Percentiles rank a stretch among this genome's conserved stretches.
phyloP scores from a whole-genome alignment of 2,888 invertebrate genomes.

The Periphyllus acericola region DNA sequence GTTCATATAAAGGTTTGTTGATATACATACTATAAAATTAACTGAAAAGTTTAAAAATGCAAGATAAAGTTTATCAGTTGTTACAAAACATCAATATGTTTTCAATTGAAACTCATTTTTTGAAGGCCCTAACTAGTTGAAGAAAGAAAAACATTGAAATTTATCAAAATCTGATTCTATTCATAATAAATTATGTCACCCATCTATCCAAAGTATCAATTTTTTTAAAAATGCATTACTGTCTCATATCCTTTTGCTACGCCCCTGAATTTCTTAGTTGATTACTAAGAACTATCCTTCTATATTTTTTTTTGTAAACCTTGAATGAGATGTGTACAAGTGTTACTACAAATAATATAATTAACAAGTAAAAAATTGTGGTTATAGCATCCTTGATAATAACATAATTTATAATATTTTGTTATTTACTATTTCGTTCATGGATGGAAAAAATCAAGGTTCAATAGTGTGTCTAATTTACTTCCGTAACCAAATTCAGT shows the following conservation, averaged over 20 bases:
- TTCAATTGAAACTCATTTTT: too few relatives aligned
- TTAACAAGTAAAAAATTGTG: slow-evolving; percentile 25
- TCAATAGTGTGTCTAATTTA: slow-evolving; percentile 47
- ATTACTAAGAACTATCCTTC: neutral
- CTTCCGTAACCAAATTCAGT: neutral
- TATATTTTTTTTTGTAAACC: slow-evolving; percentile 17
- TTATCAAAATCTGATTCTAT: too few relatives aligned
- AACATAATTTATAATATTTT: neutral
- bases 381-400: slow-evolving; percentile 43
- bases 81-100: too few relatives aligned
- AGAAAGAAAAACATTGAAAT: too few relatives aligned
- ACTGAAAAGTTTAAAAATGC: too few relatives aligned
- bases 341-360: neutral
- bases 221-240: too few relatives aligned
- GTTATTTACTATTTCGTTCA: too few relatives aligned
- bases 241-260: neutral
- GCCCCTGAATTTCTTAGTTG: neutral
- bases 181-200: too few relatives aligned
- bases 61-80: too few relatives aligned
- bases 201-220: neutral
- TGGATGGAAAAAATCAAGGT: slow-evolving; percentile 53
- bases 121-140: too few relatives aligned
- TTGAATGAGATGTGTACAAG: neutral
- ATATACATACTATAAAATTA: too few relatives aligned
- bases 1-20: too few relatives aligned